phyloP scores from a whole-genome alignment of 2,888 invertebrate genomes.

The Hermodice carunculata region DNA sequence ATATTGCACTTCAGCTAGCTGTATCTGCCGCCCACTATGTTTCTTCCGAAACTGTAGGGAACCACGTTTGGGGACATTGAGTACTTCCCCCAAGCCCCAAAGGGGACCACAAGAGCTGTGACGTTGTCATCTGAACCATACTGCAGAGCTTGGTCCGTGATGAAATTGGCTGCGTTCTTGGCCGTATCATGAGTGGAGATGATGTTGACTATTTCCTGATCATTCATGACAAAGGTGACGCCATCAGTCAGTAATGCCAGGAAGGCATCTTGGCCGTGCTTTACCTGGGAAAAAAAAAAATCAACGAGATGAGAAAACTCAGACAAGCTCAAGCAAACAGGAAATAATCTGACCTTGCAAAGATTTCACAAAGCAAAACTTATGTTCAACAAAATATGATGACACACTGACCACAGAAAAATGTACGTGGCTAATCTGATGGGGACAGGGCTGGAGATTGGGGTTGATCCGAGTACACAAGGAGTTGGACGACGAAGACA shows the following conservation, averaged over 20 bases:
- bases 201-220: slow-evolving; percentile 71
- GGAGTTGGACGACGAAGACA: too few species aligned
- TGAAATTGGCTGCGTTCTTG: slow-evolving; percentile 69
- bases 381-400: too few species aligned
- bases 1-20: too few species aligned
- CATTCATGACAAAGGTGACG: slow-evolving; percentile 70
- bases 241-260: slow-evolving; percentile 72
- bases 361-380: too few species aligned
- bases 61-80: slow-evolving; percentile 48
- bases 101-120: slow-evolving; percentile 71
- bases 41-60: slow-evolving; percentile 34
- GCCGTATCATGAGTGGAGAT: slow-evolving; percentile 69
- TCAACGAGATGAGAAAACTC: too few species aligned
- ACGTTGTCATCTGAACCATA: slow-evolving; percentile 73
- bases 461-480: too few species aligned
- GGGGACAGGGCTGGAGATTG: too few species aligned
- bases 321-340: too few species aligned
- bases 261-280: slow-evolving; percentile 72
- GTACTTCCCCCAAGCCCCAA: slow-evolving; percentile 73
- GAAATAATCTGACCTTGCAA: too few species aligned
- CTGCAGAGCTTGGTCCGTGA: slow-evolving; percentile 72
- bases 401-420: too few species aligned
- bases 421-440: too few species aligned
- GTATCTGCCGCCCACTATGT: slow-evolving; percentile 15
- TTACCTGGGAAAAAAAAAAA: slow-evolving; percentile 57